Evolutionary conservation across 2,888 invertebrate species (phyloP).

Genomic region (Steromphala cineraria): DNA sequence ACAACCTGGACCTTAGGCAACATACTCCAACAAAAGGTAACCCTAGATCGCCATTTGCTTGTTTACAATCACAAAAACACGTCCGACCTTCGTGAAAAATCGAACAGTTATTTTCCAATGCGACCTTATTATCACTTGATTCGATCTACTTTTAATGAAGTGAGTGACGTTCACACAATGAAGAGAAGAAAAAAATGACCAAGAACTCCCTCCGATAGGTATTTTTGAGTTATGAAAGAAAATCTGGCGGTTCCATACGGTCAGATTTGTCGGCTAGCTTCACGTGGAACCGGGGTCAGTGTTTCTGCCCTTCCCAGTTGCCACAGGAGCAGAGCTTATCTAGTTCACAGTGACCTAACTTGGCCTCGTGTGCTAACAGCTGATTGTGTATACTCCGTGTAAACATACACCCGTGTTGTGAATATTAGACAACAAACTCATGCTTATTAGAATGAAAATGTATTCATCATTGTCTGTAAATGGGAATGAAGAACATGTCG

Average conservation of each 20-base stretch:
- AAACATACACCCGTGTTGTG: too few relatives aligned
- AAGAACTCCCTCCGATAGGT: not conserved
- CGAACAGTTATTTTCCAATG: conserved; percentile 2
- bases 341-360: not conserved
- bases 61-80: not conserved
- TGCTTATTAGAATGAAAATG: too few relatives aligned
- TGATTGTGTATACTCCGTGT: not conserved
- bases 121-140: not conserved
- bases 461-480: too few relatives aligned
- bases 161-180: too few relatives aligned
- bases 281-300: not conserved
- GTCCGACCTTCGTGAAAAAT: not conserved
- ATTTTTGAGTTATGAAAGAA: not conserved
- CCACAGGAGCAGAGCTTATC: not conserved
- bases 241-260: not conserved
- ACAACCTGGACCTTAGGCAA: not conserved
- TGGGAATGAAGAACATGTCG: too few relatives aligned
- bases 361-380: not conserved
- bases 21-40: not conserved
- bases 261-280: not conserved
- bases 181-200: too few relatives aligned
- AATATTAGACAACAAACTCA: too few relatives aligned
- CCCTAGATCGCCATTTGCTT: not conserved
- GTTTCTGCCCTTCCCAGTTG: not conserved
- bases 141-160: not conserved